phyloP scores from a whole-genome alignment of 1,140 invertebrate species.

The Octopus bimaculoides region DNA sequence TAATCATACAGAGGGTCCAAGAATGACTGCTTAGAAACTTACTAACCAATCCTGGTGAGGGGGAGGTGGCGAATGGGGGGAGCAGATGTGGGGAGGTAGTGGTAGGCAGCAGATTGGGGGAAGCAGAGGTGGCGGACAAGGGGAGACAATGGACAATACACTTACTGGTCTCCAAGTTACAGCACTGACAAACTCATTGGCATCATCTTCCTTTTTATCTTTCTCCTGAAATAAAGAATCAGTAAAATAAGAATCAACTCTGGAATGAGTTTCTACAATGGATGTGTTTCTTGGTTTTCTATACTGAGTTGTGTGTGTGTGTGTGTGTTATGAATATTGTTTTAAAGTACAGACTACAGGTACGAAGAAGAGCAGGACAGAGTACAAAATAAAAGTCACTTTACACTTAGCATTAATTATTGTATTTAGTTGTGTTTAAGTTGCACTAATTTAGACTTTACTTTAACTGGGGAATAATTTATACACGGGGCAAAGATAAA shows the following conservation, averaged over 20 bases:
- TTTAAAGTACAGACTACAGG: too few species aligned
- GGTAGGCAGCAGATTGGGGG: neutral
- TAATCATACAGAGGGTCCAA: neutral
- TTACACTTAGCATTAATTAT: too few species aligned
- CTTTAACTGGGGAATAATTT: too few species aligned
- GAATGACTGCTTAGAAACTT: neutral
- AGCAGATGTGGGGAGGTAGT: neutral
- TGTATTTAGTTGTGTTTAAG: too few species aligned
- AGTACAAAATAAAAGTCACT: too few species aligned
- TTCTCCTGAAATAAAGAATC: slow-evolving; percentile 64
- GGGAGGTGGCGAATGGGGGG: neutral
- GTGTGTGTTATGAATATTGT: too few species aligned
- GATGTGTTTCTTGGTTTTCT: too few species aligned
- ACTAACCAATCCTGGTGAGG: neutral
- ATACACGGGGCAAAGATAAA: too few species aligned
- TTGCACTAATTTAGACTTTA: too few species aligned
- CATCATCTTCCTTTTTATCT: slow-evolving; percentile 74
- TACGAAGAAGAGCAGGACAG: too few species aligned
- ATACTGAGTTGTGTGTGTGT: too few species aligned
- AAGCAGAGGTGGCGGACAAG: neutral
- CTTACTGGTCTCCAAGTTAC: slow-evolving; percentile 81
- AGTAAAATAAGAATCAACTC: slow-evolving; percentile 3
- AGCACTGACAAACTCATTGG: slow-evolving; percentile 92
- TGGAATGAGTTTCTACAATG: too few species aligned
- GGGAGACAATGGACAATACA: slow-evolving; percentile 9